Base-by-base conservation (phyloP, 2,797 vertebrate genomes). In the Urosaurus nigricauda region DNA sequence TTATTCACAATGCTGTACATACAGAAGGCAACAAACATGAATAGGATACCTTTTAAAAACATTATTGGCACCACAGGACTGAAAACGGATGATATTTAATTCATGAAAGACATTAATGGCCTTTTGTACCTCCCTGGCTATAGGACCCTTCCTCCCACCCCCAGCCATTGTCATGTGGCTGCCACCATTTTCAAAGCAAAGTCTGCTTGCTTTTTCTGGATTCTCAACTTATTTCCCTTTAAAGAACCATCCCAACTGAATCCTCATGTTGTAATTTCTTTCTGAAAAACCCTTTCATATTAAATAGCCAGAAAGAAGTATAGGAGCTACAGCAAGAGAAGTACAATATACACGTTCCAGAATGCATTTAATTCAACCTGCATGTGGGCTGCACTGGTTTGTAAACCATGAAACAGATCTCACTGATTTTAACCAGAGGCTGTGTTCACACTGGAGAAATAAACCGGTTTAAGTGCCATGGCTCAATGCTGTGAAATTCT, bases 71-170 rank as follows among this genome's bases (percentile, higher is more conserved):
- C 37, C 87, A 89, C 87, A 95, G 93, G 93, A 88, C 92, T 92
- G 86, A 92, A 95, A 94, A 95, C 13, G 89, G 90, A 79, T 88
- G 90, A 83, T 90, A 95, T 95, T 87, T 94, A 94, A 94, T 92
- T 94, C 56, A 32, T 93, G 93, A 92, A 95, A 94, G 93, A 90
- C 84, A 93, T 92, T 93, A 78, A 86, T 93, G 87, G 88, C 86
- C 94, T 92, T 92, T 71, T 94, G 92, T 68, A 79, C 88, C 93
- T 51, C 87, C 86, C 86, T 37, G 7, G 80, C 87, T 93, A 89
- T 37, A 80, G 43, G 77, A 85, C 58, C n/a, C 78, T 32, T 51
- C 19, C 43, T 71, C 14, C 32, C 29, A 58, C 85, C 70, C 78
- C 35, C 90, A 68, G 79, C 70, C 70, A 84, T 78, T 91, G 86